These are phyloP conservation scores for Symphodus melops DNA, from an alignment of 2,113 vertebrate species.

Conservation along the genomic window DNA sequence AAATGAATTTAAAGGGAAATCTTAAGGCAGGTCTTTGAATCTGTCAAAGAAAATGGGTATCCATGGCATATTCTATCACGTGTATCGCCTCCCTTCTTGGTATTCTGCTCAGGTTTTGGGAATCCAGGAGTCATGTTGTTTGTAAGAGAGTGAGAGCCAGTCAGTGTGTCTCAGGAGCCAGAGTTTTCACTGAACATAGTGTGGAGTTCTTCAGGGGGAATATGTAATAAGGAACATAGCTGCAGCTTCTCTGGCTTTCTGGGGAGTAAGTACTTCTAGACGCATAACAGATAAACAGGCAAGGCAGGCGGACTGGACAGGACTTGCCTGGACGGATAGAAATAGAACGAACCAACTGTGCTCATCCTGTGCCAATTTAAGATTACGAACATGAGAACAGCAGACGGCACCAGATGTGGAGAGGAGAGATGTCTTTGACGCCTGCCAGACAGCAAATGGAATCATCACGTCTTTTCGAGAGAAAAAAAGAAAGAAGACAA, in stretches of 20 bases:
- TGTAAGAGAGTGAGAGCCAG: constrained; percentile 62
- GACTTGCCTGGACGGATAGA: constrained; percentile 21
- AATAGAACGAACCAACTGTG: constrained; percentile 49
- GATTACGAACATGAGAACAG: constrained; percentile 30
- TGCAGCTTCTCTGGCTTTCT: constrained; percentile 54
- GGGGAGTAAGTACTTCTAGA: constrained; percentile 59
- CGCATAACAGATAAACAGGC: constrained; percentile 54
- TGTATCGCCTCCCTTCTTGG: constrained; percentile 36
- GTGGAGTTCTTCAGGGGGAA: constrained; percentile 75
- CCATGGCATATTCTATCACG: not conserved
- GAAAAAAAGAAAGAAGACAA: constrained; percentile 8
- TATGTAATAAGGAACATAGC: constrained; percentile 71
- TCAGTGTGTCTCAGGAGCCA: constrained; percentile 58
- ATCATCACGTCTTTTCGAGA: not conserved
- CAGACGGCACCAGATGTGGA: constrained; percentile 45
- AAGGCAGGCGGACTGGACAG: not conserved
- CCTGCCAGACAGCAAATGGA: constrained; percentile 36
- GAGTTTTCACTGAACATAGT: constrained; percentile 66
- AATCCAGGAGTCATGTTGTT: constrained; percentile 68
- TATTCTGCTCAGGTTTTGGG: constrained; percentile 67
- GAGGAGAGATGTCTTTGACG: constrained; percentile 24
- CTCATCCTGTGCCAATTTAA: constrained; percentile 41
- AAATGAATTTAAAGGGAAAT: not conserved
- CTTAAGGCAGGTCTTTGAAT: not conserved
- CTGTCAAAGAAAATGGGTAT: not conserved